A percentile compares a stretch with the other conserved stretches of the same genome.
Conservation (phyloP, 2,797 vertebrate species). For the Enteromius paludinosus region DNA sequence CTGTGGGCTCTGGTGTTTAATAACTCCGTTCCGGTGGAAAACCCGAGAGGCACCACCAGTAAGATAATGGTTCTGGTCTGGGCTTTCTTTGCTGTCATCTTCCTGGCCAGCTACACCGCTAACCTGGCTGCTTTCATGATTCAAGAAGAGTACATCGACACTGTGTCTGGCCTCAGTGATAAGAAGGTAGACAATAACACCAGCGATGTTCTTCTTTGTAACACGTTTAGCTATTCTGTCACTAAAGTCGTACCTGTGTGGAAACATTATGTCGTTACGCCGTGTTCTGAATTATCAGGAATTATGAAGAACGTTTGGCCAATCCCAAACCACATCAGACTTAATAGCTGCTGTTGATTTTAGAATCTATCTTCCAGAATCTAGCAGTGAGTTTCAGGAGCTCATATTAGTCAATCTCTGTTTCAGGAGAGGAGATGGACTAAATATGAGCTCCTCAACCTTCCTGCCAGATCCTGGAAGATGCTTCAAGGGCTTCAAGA, state of each 20-base stretch:
- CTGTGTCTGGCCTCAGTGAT: conserved; percentile 91
- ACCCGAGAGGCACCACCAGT: conserved; percentile 92
- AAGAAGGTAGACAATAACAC: conserved; percentile 81
- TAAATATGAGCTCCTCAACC: no score
- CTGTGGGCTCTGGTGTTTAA: conserved; percentile 96
- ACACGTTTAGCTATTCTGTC: background rate
- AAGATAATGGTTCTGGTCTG: conserved; percentile 94
- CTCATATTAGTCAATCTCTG: no score
- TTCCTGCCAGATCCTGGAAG: no score
- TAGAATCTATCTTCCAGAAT: no score
- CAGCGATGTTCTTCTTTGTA: background rate
- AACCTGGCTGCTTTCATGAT: conserved; percentile 96
- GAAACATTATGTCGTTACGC: background rate
- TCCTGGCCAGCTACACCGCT: conserved; percentile 93
- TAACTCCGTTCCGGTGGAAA: conserved; percentile 95
- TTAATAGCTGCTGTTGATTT: no score
- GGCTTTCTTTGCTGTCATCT: conserved; percentile 88
- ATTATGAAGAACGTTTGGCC: no score
- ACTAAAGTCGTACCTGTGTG: background rate
- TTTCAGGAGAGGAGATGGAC: no score
- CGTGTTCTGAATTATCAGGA: no score
- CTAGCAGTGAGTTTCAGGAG: no score
- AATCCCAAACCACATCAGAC: no score
- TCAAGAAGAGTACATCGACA: conserved; percentile 94
- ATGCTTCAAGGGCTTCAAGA: no score